Evolutionary conservation across 1,140 invertebrate genomes (phyloP).

Genomic region (Akabosia matsudoensis): DNA sequence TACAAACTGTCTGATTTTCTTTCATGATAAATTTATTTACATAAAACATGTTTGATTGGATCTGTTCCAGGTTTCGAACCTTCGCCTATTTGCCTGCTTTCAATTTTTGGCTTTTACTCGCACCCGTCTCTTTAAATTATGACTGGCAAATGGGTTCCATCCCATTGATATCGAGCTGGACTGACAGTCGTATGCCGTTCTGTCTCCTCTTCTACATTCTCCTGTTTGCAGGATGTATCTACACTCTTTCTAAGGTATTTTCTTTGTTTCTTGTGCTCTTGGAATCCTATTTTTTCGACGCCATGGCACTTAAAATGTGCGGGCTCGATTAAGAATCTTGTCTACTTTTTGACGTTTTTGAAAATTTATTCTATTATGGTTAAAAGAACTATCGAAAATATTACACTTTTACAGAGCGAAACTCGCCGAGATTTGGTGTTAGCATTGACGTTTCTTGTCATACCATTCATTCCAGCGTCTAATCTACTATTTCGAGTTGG

Average conservation of each 20-base stretch:
- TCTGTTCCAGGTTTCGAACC: constrained; percentile 52
- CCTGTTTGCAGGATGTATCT: constrained; percentile 49
- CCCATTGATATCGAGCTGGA: constrained; percentile 52
- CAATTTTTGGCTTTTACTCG: constrained; percentile 56
- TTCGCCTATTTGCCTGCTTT: constrained; percentile 57
- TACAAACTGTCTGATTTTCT: too few species aligned
- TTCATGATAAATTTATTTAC: too few species aligned
- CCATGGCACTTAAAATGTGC: constrained; percentile 23
- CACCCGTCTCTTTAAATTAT: constrained; percentile 56
- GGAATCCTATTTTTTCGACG: not conserved
- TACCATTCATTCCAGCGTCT: constrained; percentile 87
- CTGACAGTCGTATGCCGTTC: constrained; percentile 54
- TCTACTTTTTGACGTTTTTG: constrained; percentile 13
- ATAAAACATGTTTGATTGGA: constrained; percentile 34
- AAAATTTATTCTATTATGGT: constrained; percentile 23
- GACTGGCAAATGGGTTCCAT: constrained; percentile 62
- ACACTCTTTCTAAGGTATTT: constrained; percentile 33
- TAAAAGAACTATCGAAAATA: too few species aligned
- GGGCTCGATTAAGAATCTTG: not conserved
- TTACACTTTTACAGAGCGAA: constrained; percentile 35
- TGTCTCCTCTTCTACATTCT: constrained; percentile 52
- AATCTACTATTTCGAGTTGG: constrained; percentile 87
- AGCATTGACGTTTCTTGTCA: constrained; percentile 65
- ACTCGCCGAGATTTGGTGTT: constrained; percentile 55
- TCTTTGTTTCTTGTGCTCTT: too few species aligned